Evolutionary conservation across 2,888 invertebrate species (phyloP).

Genomic region (Phengaris alcon): DNA sequence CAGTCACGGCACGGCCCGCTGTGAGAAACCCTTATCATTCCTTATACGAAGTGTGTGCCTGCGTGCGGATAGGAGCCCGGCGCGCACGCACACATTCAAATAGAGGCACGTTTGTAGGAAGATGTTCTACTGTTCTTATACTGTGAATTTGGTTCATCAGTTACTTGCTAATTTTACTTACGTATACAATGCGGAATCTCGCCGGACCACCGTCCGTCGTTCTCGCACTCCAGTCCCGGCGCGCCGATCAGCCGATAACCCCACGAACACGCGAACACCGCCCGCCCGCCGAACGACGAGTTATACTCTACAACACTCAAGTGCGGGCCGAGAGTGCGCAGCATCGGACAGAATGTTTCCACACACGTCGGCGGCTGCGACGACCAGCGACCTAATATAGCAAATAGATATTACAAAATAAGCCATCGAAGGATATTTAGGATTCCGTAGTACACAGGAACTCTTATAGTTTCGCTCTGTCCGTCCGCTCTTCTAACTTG

Average conservation of each 20-base stretch:
- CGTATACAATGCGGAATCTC: conserved; percentile 87
- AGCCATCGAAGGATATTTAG: too few species aligned
- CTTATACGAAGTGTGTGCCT: too few species aligned
- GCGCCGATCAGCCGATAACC: conserved; percentile 88
- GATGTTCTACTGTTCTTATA: too few species aligned
- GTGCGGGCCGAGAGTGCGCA: conserved; percentile 84
- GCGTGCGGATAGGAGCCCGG: too few species aligned
- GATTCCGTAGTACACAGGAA: too few species aligned
- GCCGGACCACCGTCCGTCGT: conserved; percentile 89
- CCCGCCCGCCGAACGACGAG: conserved; percentile 88
- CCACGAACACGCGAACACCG: conserved; percentile 90
- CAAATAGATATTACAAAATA: background rate
- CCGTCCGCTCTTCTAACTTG: too few species aligned
- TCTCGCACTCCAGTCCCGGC: conserved; percentile 88
- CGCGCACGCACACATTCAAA: too few species aligned
- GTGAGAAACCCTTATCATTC: too few species aligned
- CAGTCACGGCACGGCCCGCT: too few species aligned
- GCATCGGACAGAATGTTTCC: conserved; percentile 87
- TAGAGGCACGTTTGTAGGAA: too few species aligned
- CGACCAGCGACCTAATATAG: conserved; percentile 85
- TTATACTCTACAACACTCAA: conserved; percentile 88
- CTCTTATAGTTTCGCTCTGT: too few species aligned
- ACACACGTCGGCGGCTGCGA: conserved; percentile 85
- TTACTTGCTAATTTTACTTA: conserved; percentile 58
- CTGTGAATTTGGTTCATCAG: too few species aligned